These are phyloP conservation scores for Cochlearius cochlearius DNA, from an alignment of 2,113 vertebrate species.

Conservation along the genomic window DNA sequence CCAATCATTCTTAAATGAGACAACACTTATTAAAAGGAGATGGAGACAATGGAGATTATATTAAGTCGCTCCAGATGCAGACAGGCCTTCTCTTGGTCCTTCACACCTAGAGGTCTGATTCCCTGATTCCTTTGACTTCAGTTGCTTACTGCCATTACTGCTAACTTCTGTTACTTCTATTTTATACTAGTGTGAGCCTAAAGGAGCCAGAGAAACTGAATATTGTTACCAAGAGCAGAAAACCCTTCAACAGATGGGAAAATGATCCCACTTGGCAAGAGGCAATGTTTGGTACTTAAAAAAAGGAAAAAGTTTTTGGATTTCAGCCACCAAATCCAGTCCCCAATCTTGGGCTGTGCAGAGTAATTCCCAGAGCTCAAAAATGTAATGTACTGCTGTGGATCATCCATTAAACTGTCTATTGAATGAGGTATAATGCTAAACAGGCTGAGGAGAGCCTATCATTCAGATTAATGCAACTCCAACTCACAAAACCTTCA, in stretches of 20 bases:
- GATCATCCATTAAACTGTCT: constrained; percentile 74
- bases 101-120: neutral
- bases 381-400: constrained; percentile 52
- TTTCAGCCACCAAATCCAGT: constrained; percentile 54
- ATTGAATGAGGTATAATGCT: constrained; percentile 68
- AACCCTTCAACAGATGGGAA: constrained; percentile 54
- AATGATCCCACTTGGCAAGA: constrained; percentile 58
- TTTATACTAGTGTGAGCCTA: constrained; percentile 5
- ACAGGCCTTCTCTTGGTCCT: neutral
- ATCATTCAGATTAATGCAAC: constrained; percentile 45
- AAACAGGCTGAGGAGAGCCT: constrained; percentile 62
- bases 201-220: constrained; percentile 31
- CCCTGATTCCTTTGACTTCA: neutral
- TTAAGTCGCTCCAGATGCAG: neutral
- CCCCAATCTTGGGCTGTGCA: constrained; percentile 15
- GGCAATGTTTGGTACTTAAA: constrained; percentile 43
- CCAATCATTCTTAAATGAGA: neutral
- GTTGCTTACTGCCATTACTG: neutral
- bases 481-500: constrained; percentile 34
- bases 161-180: constrained; percentile 9
- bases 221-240: constrained; percentile 44
- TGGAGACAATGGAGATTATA: neutral
- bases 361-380: constrained; percentile 55
- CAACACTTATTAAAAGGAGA: neutral
- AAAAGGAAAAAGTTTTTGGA: constrained; percentile 54